Base-by-base conservation (phyloP, 2,888 invertebrate species). In the Psylliodes chrysocephalus region DNA sequence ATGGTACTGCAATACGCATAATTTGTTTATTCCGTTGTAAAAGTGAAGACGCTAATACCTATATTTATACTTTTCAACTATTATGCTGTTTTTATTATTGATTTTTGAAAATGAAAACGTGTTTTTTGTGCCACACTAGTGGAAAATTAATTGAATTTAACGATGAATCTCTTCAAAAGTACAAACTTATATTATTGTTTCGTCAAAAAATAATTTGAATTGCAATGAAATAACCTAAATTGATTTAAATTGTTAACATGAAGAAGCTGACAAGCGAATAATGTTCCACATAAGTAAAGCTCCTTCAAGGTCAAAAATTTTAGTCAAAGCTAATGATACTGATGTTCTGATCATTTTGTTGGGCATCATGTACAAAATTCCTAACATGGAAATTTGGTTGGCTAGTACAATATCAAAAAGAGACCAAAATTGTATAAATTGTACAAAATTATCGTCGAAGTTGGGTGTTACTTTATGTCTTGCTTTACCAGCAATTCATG, bases 191-290 rank as follows among this genome's bases (percentile, higher is more conserved):
- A n/a, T n/a, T n/a, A n/a, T n/a, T n/a, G n/a, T n/a, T n/a, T n/a
- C n/a, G n/a, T n/a, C n/a, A n/a, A n/a, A n/a, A n/a, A n/a, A n/a
- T n/a, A n/a, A n/a, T n/a, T n/a, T n/a, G n/a, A n/a, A n/a, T n/a
- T n/a, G n/a, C n/a, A n/a, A n/a, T n/a, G n/a, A n/a, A n/a, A n/a
- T n/a, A n/a, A n/a, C n/a, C n/a, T n/a, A 8, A 33, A 33, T 8
- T 55, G 55, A 73, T 53, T 70, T 51, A 12, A 10, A 2, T 55
- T 72, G 72, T 57, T 12, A 69, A 30, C 71, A 73, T 44, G 72
- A 75, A 64, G 72, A 75, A 30, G 73, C 73, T 7, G 74, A 75
- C 66, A 73, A 72, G 5, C 40, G 69, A 33, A 73, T 73, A 33
- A 59, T 73, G n/a, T 72, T 64, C 60, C 71, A 75, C 60, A 47